Conservation (phyloP, 2,888 invertebrate species). For the Nectonema munidae region DNA sequence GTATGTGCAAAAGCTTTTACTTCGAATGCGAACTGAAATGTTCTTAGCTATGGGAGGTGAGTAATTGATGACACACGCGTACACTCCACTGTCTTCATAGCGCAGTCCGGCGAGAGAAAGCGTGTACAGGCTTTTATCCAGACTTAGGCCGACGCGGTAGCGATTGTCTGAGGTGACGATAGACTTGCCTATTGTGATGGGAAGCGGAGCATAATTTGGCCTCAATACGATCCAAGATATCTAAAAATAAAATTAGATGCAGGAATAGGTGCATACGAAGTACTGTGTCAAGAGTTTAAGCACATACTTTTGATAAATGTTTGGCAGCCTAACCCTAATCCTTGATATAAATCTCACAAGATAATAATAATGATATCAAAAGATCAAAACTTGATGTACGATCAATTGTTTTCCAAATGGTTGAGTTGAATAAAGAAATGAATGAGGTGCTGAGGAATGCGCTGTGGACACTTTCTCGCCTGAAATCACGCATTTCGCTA, state of each 20-base stretch:
- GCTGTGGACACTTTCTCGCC: no score
- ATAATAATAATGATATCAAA: no score
- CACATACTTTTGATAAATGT: no score
- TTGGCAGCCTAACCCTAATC: no score
- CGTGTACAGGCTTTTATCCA: background rate
- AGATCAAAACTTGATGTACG: no score
- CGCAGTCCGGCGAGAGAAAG: background rate
- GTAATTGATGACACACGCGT: background rate
- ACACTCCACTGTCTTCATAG: background rate
- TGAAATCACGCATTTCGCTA: no score
- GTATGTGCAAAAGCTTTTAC: no score
- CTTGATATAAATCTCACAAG: no score
- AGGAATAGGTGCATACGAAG: background rate
- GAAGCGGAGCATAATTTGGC: background rate
- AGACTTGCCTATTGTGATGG: background rate
- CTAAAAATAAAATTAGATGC: background rate
- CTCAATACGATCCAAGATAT: background rate
- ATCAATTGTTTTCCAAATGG: no score
- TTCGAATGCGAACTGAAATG: background rate
- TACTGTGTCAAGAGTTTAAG: no score
- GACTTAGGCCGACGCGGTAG: background rate
- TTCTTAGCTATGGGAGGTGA: background rate
- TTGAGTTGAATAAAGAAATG: no score
- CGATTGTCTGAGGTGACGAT: background rate
- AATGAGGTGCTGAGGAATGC: no score